These are phyloP conservation scores for Spheniscus mendiculus DNA, from an alignment of 2,113 vertebrate genomes.

Conservation along the genomic window DNA sequence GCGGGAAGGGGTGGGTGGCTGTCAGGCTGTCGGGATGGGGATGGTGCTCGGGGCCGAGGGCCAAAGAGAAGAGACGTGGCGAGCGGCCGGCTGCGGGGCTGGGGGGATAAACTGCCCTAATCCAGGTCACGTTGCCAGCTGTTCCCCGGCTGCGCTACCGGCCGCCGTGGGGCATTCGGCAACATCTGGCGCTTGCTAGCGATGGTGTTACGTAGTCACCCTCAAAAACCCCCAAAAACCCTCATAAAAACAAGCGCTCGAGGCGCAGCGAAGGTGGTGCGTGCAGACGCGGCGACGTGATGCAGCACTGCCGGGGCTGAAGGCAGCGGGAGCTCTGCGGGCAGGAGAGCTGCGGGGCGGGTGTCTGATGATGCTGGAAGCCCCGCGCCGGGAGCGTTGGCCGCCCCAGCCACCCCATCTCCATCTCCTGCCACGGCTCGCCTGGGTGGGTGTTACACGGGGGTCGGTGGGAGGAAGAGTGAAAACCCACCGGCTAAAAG, in stretches of 20 bases:
- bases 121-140: background rate
- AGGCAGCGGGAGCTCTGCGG: background rate
- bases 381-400: background rate
- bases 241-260: background rate
- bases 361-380: background rate
- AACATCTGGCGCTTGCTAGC: background rate
- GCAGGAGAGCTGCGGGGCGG: accelerated
- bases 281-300: background rate
- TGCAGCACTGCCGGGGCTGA: background rate
- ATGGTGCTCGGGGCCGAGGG: accelerated
- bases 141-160: background rate
- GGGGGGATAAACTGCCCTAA: background rate
- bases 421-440: accelerated
- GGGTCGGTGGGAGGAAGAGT: background rate
- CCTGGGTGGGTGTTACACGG: background rate
- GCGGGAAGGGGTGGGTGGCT: accelerated
- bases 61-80: accelerated
- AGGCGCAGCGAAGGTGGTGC: background rate
- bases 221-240: background rate
- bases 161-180: background rate
- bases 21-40: background rate
- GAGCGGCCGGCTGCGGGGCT: accelerated
- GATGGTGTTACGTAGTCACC: accelerated
- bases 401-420: background rate
- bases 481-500: background rate